These are phyloP conservation scores for Catharus ustulatus DNA, from an alignment of 2,797 vertebrate genomes.

Conservation along the genomic window DNA sequence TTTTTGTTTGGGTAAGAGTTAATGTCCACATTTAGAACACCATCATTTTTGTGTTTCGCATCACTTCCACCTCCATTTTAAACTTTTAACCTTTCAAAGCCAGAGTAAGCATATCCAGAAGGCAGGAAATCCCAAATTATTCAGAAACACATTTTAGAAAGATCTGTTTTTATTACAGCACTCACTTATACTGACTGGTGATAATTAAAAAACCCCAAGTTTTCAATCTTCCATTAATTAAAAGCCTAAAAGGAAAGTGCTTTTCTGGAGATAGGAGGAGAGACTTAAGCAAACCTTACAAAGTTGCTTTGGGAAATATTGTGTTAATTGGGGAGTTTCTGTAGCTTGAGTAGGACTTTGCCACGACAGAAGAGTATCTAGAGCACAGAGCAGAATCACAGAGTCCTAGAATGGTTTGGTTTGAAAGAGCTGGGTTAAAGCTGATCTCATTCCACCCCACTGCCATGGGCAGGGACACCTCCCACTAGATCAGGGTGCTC, in stretches of 20 bases:
- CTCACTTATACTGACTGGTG: background rate
- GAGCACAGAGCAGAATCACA: background rate
- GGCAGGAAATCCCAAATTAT: background rate
- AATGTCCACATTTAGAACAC: background rate
- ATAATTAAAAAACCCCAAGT: background rate
- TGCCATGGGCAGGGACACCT: background rate
- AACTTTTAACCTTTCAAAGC: background rate
- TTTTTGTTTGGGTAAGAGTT: background rate
- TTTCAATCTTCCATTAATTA: background rate
- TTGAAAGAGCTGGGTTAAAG: background rate
- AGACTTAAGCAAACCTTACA: background rate
- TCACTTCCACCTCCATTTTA: background rate
- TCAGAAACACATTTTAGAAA: background rate
- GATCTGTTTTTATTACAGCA: background rate
- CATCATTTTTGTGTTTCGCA: background rate
- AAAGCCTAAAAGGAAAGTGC: background rate
- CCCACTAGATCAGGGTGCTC: accelerated
- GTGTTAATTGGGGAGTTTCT: background rate
- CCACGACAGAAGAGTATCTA: background rate
- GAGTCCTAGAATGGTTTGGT: background rate
- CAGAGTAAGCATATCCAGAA: background rate
- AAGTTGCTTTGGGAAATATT: background rate
- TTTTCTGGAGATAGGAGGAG: background rate
- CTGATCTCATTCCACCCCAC: background rate
- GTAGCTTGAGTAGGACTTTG: background rate